phyloP scores from a whole-genome alignment of 2,888 invertebrate species.

The Brachypalpus laphriformis region DNA sequence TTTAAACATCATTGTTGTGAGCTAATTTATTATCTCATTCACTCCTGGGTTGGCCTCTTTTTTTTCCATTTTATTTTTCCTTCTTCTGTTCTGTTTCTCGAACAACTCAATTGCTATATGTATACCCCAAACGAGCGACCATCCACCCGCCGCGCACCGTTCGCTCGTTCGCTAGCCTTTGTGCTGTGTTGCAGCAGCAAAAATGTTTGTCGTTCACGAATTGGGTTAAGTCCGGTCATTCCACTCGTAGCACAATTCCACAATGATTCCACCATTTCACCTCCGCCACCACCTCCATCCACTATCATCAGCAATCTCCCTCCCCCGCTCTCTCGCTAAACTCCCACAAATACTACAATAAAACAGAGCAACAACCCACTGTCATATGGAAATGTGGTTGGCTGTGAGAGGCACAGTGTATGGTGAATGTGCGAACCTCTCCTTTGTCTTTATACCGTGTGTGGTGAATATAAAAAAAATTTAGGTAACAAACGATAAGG shows the following conservation, averaged over 20 bases:
- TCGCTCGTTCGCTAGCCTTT: conserved; percentile 17
- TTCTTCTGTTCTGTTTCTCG: conserved; percentile 57
- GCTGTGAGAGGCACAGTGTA: conserved; percentile 10
- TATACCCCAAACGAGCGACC: conserved; percentile 4
- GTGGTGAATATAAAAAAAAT: conserved; percentile 46
- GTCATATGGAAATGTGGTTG: conserved; percentile 33
- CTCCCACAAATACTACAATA: conserved; percentile 57
- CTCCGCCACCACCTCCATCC: conserved; percentile 19
- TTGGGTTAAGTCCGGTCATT: conserved; percentile 83
- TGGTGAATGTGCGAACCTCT: conserved; percentile 36
- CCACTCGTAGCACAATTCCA: conserved; percentile 82
- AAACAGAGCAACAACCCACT: conserved; percentile 59
- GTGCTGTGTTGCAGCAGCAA: conserved; percentile 65
- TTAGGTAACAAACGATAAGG: conserved; percentile 59
- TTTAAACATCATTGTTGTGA: conserved; percentile 69
- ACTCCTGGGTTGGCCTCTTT: conserved; percentile 70
- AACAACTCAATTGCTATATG: conserved; percentile 63
- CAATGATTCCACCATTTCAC: conserved; percentile 59
- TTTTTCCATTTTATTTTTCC: conserved; percentile 31
- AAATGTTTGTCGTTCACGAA: conserved; percentile 76
- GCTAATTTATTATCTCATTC: conserved; percentile 74
- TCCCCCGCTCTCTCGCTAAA: background rate
- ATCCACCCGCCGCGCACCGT: conserved; percentile 17
- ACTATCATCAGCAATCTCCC: background rate
- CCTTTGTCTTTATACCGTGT: conserved; percentile 41